phyloP scores from a whole-genome alignment of 2,797 vertebrate genomes.

The Acrossocheilus fasciatus region DNA sequence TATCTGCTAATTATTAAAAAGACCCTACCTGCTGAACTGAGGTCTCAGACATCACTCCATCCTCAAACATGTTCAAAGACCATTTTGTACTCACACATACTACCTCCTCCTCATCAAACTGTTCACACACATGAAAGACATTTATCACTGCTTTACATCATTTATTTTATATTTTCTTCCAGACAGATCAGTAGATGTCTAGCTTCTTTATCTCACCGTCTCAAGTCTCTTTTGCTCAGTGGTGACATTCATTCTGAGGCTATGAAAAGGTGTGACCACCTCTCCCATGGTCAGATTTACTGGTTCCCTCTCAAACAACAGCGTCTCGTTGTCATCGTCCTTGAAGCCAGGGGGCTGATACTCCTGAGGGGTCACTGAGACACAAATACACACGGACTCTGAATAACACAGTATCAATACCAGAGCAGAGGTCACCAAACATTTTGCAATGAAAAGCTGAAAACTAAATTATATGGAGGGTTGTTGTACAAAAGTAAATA shows the following conservation, averaged over 20 bases:
- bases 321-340: conserved; percentile 77
- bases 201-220: conserved; percentile 67
- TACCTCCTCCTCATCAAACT: conserved; percentile 72
- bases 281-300: conserved; percentile 88
- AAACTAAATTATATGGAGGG: not conserved
- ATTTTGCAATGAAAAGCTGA: not conserved
- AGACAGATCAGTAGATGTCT: not conserved
- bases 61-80: conserved; percentile 67
- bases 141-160: not conserved
- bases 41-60: conserved; percentile 61
- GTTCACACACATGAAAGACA: conserved; percentile 45
- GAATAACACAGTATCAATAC: not conserved
- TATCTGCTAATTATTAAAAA: not conserved
- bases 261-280: conserved; percentile 90
- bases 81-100: conserved; percentile 67
- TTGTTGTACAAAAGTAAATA: not conserved
- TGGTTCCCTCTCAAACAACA: conserved; percentile 87
- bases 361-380: conserved; percentile 88
- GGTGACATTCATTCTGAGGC: conserved; percentile 86
- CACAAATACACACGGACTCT: not conserved
- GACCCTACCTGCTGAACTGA: conserved; percentile 52
- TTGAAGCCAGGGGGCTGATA: conserved; percentile 96
- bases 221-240: conserved; percentile 90
- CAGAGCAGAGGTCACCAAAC: not conserved
- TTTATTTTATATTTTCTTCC: not conserved